Percentiles rank a stretch among this genome's conserved stretches.
Evolutionary conservation across 2,113 vertebrate species (phyloP).

Genomic region (Physeter macrocephalus): DNA sequence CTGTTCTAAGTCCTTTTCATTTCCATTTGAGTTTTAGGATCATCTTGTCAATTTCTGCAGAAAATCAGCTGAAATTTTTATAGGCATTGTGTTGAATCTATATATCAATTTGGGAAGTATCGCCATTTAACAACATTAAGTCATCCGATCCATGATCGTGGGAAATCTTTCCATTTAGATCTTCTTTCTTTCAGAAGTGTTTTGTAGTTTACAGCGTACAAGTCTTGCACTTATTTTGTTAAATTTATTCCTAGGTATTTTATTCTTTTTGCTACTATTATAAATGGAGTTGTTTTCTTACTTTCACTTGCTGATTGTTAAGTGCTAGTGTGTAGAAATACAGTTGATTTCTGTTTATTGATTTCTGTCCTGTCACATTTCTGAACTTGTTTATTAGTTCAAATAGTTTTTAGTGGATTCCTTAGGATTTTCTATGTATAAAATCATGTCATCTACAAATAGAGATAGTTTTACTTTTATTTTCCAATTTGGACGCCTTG

Average conservation of each 20-base stretch:
- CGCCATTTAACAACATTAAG: neutral
- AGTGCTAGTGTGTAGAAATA: slow-evolving; percentile 11
- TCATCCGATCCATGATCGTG: neutral
- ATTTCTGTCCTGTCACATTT: neutral
- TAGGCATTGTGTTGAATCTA: neutral
- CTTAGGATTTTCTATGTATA: neutral
- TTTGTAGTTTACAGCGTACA: neutral
- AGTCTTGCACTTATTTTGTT: neutral
- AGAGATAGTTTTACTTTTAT: neutral
- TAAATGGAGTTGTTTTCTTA: slow-evolving; percentile 12
- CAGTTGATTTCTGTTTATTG: neutral
- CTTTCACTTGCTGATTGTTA: neutral
- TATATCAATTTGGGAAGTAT: neutral
- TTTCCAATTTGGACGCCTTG: neutral
- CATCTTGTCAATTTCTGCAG: neutral
- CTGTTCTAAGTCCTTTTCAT: neutral
- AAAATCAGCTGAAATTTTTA: neutral
- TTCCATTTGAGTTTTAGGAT: slow-evolving; percentile 5
- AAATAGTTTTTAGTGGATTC: neutral
- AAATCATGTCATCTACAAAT: neutral
- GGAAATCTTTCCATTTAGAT: neutral
- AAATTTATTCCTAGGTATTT: neutral
- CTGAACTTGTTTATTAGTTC: slow-evolving; percentile 4
- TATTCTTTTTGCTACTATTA: neutral
- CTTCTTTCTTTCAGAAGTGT: neutral